Evolutionary conservation across 2,113 vertebrate species (phyloP).

Genomic region (Gasterosteus aculeatus): DNA sequence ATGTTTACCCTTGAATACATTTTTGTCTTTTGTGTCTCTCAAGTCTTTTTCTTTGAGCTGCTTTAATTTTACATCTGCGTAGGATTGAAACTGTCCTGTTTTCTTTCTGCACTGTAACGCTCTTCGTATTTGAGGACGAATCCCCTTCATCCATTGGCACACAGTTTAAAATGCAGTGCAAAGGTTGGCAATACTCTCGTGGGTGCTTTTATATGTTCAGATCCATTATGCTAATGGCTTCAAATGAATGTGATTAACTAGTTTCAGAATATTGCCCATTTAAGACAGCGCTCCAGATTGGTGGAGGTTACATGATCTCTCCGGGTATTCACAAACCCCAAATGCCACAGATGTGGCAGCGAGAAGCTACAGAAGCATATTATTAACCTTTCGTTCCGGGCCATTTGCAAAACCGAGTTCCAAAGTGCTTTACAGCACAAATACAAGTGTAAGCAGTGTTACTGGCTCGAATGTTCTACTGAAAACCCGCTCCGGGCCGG

Average conservation of each 20-base stretch:
- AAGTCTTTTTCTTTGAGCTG: not conserved
- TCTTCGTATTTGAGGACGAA: not conserved
- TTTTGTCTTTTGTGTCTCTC: too few species aligned
- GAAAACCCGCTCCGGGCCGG: slow-evolving; percentile 24
- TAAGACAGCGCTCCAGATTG: slow-evolving; percentile 2
- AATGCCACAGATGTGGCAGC: slow-evolving; percentile 26
- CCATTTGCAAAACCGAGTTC: slow-evolving; percentile 18
- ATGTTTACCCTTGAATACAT: not conserved
- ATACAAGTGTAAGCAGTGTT: slow-evolving; percentile 32
- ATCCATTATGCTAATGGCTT: slow-evolving; percentile 26
- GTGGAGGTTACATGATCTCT: not conserved
- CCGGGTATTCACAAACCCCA: slow-evolving; percentile 7
- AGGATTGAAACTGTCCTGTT: not conserved
- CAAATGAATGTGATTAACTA: slow-evolving; percentile 13
- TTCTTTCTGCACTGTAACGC: not conserved
- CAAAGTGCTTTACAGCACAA: slow-evolving; percentile 23
- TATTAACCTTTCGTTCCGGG: slow-evolving; percentile 44
- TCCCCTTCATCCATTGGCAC: not conserved
- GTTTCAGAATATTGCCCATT: not conserved
- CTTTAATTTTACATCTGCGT: not conserved
- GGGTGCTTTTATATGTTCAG: not conserved
- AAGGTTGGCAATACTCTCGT: not conserved
- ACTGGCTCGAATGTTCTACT: slow-evolving; percentile 13
- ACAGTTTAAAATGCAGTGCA: not conserved
- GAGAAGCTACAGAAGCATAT: slow-evolving; percentile 28